Percentiles rank a stretch among this genome's conserved stretches.
These are phyloP conservation scores for Holocentrus rufus DNA, from an alignment of 2,797 vertebrate species.

Conservation along the genomic window DNA sequence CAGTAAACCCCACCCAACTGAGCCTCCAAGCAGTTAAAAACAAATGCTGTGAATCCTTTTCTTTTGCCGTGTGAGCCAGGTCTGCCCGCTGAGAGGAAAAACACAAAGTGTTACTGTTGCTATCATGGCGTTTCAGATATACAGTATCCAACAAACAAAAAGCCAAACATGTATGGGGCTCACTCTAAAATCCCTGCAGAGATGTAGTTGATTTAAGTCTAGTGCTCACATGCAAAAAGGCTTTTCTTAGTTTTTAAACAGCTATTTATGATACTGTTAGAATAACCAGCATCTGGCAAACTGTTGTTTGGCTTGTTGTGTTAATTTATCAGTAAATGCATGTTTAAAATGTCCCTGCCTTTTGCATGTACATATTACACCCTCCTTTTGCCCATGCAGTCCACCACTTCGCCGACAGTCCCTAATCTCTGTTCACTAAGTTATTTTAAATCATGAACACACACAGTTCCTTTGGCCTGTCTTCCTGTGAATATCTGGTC, in stretches of 20 bases:
- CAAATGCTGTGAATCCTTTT: conserved; percentile 9
- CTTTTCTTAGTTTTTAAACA: conserved; percentile 49
- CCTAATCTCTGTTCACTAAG: conserved; percentile 54
- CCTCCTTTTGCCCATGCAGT: background rate
- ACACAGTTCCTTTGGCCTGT: conserved; percentile 30
- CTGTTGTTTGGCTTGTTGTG: conserved; percentile 21
- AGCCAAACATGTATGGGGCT: conserved; percentile 3
- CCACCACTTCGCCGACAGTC: background rate
- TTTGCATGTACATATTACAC: conserved; percentile 52
- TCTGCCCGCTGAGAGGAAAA: conserved; percentile 27
- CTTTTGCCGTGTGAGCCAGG: conserved; percentile 47
- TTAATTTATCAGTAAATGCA: conserved; percentile 57
- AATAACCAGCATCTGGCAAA: conserved; percentile 34
- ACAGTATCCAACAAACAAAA: background rate
- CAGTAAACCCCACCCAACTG: conserved; percentile 14
- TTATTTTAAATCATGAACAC: conserved; percentile 74
- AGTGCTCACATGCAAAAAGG: conserved; percentile 50
- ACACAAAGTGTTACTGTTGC: conserved; percentile 35
- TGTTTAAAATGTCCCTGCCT: conserved; percentile 57
- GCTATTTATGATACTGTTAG: conserved; percentile 59
- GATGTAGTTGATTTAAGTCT: conserved; percentile 29
- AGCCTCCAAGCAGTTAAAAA: conserved; percentile 3
- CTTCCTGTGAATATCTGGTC: conserved; percentile 36
- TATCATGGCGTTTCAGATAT: conserved; percentile 20
- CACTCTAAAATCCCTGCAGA: conserved; percentile 25